A percentile compares a stretch with the other conserved stretches of the same genome.
Evolutionary conservation across 2,888 invertebrate species (phyloP).

Genomic region (Cerastis rubricosa): DNA sequence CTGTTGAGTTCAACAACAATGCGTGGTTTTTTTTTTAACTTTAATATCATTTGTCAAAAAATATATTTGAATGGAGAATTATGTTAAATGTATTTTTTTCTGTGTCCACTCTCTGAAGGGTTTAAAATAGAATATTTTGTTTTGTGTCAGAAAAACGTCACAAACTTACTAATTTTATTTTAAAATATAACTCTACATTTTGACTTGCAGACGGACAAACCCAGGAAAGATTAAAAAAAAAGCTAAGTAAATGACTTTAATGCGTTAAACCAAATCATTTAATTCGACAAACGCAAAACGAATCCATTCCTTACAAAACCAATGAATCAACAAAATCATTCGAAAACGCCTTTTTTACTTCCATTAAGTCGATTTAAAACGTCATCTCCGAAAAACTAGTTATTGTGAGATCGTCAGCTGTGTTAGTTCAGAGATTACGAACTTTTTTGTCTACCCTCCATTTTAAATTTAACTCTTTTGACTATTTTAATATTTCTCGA

Average conservation of each 20-base stretch:
- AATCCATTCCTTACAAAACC: constrained; percentile 55
- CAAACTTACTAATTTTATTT: neutral
- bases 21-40: constrained; percentile 70
- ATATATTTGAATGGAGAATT: constrained; percentile 72
- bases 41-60: constrained; percentile 73
- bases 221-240: constrained; percentile 10
- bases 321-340: constrained; percentile 55
- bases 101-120: constrained; percentile 15
- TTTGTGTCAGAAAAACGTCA: constrained; percentile 8
- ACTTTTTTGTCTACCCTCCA: constrained; percentile 83
- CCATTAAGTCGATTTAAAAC: constrained; percentile 62
- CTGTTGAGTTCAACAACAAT: constrained; percentile 79
- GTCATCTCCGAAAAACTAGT: constrained; percentile 66
- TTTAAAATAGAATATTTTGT: constrained; percentile 13
- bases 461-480: constrained; percentile 91
- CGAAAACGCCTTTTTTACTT: constrained; percentile 48
- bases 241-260: constrained; percentile 5
- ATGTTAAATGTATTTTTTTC: constrained; percentile 37
- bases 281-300: constrained; percentile 52
- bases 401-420: constrained; percentile 85
- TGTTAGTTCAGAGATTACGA: constrained; percentile 88
- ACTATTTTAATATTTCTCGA: constrained; percentile 90
- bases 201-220: neutral
- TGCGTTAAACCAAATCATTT: constrained; percentile 18
- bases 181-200: neutral